These are phyloP conservation scores for Theropithecus gelada DNA, from an alignment of 2,113 vertebrate genomes.

Conservation along the genomic window DNA sequence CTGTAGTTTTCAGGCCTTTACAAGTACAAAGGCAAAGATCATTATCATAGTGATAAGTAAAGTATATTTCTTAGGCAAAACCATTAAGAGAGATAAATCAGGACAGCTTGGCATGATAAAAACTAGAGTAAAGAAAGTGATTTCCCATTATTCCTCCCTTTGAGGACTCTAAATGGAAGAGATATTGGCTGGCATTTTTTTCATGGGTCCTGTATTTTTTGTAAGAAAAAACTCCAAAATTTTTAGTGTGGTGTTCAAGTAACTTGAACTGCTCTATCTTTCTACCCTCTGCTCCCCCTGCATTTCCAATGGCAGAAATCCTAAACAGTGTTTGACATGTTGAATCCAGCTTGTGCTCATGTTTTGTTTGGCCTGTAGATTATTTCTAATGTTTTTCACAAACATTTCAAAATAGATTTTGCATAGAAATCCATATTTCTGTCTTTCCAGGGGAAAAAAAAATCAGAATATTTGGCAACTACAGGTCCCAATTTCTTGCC, in stretches of 20 bases:
- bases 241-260: background rate
- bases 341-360: background rate
- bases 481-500: background rate
- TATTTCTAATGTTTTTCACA: background rate
- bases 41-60: background rate
- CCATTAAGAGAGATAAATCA: background rate
- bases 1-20: background rate
- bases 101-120: background rate
- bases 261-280: background rate
- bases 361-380: background rate
- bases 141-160: background rate
- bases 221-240: background rate
- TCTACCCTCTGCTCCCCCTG: background rate
- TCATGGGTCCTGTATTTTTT: background rate
- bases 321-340: accelerated
- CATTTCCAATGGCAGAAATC: background rate
- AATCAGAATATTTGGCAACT: background rate
- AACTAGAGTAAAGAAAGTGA: background rate
- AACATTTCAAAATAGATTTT: constrained; percentile 24
- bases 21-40: background rate
- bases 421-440: background rate
- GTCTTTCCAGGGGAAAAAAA: background rate
- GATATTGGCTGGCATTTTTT: background rate
- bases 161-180: background rate
- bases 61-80: background rate